Conservation (phyloP, 35 echinoderm and acorn worm genomes). For the Lytechinus pictus region DNA sequence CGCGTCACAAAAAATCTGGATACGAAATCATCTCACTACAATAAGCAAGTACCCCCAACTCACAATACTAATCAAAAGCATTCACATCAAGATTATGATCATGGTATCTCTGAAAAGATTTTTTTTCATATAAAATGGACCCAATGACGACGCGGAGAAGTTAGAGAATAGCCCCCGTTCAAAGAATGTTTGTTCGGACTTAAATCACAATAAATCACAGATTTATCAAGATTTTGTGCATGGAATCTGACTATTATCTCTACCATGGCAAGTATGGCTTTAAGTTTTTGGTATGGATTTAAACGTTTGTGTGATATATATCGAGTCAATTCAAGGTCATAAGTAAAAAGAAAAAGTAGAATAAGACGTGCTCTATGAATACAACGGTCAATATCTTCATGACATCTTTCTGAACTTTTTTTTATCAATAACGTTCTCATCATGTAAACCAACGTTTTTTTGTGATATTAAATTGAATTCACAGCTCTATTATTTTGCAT, state of each 20-base stretch:
- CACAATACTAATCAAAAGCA: not conserved
- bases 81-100: conserved; percentile 5
- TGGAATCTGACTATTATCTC: not conserved
- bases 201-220: conserved; percentile 21
- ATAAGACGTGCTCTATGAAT: not conserved
- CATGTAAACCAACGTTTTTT: not conserved
- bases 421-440: not conserved
- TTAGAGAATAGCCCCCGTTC: not conserved
- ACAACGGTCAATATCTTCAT: not conserved
- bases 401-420: not conserved
- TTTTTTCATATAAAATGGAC: not conserved
- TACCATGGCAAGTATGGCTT: not conserved
- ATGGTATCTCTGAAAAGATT: not conserved
- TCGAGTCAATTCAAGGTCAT: not conserved
- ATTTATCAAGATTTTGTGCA: conserved; percentile 14
- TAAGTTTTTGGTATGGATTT: not conserved
- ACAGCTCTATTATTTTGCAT: too few species aligned
- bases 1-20: not conserved
- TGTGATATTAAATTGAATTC: too few species aligned
- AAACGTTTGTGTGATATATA: not conserved
- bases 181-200: conserved; percentile 7
- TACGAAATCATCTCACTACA: not conserved
- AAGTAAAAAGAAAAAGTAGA: not conserved
- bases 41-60: not conserved
- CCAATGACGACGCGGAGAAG: not conserved